phyloP scores from a whole-genome alignment of 2,888 invertebrate species.

The Drosophila greeni region DNA sequence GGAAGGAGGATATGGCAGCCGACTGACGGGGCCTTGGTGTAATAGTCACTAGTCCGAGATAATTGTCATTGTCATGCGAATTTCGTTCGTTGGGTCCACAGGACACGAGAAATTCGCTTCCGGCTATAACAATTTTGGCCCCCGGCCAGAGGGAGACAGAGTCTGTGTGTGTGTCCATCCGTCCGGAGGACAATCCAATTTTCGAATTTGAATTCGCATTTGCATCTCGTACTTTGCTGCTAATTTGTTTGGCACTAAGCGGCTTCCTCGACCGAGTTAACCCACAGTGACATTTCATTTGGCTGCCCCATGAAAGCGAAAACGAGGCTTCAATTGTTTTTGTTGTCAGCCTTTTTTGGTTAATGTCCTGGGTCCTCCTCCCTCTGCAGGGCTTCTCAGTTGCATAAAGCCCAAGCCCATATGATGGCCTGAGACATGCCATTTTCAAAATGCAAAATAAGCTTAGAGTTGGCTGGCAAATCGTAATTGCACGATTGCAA shows the following conservation, averaged over 20 bases:
- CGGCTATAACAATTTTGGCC: constrained; percentile 24
- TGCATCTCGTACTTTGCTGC: constrained; percentile 27
- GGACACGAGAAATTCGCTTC: constrained; percentile 30
- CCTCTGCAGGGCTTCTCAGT: neutral
- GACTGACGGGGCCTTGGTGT: constrained; percentile 41
- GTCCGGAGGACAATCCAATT: constrained; percentile 29
- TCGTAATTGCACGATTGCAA: constrained; percentile 15
- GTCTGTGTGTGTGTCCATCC: neutral
- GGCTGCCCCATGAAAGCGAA: constrained; percentile 15
- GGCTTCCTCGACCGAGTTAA: constrained; percentile 17
- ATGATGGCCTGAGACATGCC: neutral
- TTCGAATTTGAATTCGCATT: constrained; percentile 31
- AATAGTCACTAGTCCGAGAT: constrained; percentile 52
- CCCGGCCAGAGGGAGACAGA: neutral
- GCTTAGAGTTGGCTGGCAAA: constrained; percentile 9
- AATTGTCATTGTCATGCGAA: constrained; percentile 65
- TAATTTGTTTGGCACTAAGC: constrained; percentile 33
- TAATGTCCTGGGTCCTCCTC: constrained; percentile 5
- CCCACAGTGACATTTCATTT: constrained; percentile 15
- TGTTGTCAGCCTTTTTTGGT: neutral
- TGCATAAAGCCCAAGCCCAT: neutral
- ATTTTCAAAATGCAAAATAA: constrained; percentile 1
- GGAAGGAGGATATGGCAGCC: constrained; percentile 5
- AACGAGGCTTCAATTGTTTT: neutral
- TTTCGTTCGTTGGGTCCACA: constrained; percentile 23